Base-by-base conservation (phyloP, 2,888 invertebrate species). In the Caenorhabditis sp. region DNA sequence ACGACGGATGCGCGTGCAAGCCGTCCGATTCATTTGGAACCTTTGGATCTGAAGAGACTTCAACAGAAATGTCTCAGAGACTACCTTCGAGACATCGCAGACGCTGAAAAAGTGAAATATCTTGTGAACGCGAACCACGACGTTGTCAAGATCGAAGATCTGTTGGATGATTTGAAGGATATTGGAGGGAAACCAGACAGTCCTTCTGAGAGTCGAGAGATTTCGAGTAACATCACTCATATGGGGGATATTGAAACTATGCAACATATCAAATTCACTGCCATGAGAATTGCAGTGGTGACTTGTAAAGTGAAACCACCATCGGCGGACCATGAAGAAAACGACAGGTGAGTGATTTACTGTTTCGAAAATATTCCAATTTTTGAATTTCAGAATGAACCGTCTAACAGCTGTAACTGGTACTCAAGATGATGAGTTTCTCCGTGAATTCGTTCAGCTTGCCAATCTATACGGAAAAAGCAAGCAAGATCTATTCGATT, bases 281-380 rank as follows among this genome's bases (percentile, higher is more conserved):
- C 91, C 12, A 91, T 91, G 91, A 81, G 91, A 44, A 91, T 91
- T 56, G 91, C 91, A 10, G 91, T 91, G 3, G 91, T 91, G 19
- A 91, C 91, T 8, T 91, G 91, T 66, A 91, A 91, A 69, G 90
- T 91, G 58, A 91, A 91, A 74, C 91, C 91, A 41, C 91, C 91
- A n/a, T 87, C 86, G 14, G 87, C 88, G 5, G 88, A 88, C 74
- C 69, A 76, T 24, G 82, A 70, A 8, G 72, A 75, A 47, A 59
- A 59, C 35, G 51, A 82, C 49, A 22, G 70, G 74, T 74, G 35
- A 73, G 82, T 74, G 3, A 44, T 22, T 44, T 19, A 35, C 5
- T 68, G n/a, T 54, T 24, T 26, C 14, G 35, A 56, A 8, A 38
- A 35, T 19, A 7, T 22, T 28, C 22, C 6, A 22, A 35, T 8